Percentiles rank a stretch among this genome's conserved stretches.
phyloP scores from a whole-genome alignment of 2,888 invertebrate species.

The Tachystola acroxantha region DNA sequence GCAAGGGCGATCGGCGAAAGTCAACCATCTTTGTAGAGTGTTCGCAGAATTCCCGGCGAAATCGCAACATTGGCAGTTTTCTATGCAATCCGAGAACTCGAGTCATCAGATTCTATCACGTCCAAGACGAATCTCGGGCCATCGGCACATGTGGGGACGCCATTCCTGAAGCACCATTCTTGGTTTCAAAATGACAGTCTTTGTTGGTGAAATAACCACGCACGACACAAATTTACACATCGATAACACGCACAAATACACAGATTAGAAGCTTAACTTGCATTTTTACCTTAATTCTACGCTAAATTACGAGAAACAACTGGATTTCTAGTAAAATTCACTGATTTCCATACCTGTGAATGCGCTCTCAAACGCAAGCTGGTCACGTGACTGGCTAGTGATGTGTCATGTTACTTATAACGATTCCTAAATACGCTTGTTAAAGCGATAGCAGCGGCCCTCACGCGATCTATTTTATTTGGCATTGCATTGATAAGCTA shows the following conservation, averaged over 20 bases:
- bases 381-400: conserved; percentile 81
- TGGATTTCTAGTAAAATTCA: conserved; percentile 67
- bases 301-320: conserved; percentile 50
- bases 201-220: conserved; percentile 64
- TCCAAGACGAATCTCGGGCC: conserved; percentile 60
- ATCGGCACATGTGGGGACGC: conserved; percentile 85
- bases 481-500: no score
- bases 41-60: conserved; percentile 33
- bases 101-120: conserved; percentile 60
- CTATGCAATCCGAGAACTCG: conserved; percentile 47
- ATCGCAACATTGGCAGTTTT: conserved; percentile 39
- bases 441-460: no score
- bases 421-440: no score
- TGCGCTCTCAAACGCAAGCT: conserved; percentile 84
- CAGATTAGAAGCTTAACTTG: conserved; percentile 36
- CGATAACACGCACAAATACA: conserved; percentile 50
- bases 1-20: conserved; percentile 45
- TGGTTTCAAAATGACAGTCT: conserved; percentile 81
- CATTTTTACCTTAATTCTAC: conserved; percentile 62
- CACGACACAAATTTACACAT: conserved; percentile 56
- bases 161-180: conserved; percentile 84
- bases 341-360: conserved; percentile 81
- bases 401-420: conserved; percentile 20
- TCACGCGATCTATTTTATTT: no score
- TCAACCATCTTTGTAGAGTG: conserved; percentile 30